Conservation (phyloP, 1,140 invertebrate genomes). For the Dinoponera quadriceps region DNA sequence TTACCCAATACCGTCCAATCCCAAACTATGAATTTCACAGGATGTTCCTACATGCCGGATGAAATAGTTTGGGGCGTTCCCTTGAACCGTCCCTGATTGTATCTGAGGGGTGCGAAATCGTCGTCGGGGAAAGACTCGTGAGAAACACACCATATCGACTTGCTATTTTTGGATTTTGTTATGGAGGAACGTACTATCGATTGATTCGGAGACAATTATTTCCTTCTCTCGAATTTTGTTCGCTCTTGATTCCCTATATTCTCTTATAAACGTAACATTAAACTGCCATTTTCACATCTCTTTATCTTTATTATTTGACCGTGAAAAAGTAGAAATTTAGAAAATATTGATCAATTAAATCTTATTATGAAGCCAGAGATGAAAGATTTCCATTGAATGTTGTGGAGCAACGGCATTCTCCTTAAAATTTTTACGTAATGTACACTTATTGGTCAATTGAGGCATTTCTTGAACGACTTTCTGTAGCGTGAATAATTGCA, state of each 20-base stretch:
- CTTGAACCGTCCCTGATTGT: constrained; percentile 73
- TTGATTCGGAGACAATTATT: background rate
- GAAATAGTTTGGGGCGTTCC: constrained; percentile 80
- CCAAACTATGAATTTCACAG: constrained; percentile 60
- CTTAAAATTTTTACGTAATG: constrained; percentile 7
- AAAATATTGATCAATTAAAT: background rate
- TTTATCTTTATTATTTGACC: background rate
- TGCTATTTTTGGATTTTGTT: constrained; percentile 2
- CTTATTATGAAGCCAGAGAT: constrained; percentile 13
- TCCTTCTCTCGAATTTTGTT: background rate
- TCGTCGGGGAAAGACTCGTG: constrained; percentile 43
- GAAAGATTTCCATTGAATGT: background rate
- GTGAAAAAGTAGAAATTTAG: background rate
- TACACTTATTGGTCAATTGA: constrained; percentile 51
- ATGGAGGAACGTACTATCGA: constrained; percentile 2
- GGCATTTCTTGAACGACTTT: constrained; percentile 47
- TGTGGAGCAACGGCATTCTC: background rate
- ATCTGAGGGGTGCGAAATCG: constrained; percentile 59
- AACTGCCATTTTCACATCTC: background rate
- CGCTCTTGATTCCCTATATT: background rate
- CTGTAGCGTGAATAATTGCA: constrained; percentile 78
- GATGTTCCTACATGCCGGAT: constrained; percentile 74
- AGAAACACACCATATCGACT: constrained; percentile 42
- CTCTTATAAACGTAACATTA: too few relatives aligned
- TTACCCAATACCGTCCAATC: constrained; percentile 69